Evolutionary conservation across 2,888 invertebrate species (phyloP).

Genomic region (Scaptomyza tumidula): DNA sequence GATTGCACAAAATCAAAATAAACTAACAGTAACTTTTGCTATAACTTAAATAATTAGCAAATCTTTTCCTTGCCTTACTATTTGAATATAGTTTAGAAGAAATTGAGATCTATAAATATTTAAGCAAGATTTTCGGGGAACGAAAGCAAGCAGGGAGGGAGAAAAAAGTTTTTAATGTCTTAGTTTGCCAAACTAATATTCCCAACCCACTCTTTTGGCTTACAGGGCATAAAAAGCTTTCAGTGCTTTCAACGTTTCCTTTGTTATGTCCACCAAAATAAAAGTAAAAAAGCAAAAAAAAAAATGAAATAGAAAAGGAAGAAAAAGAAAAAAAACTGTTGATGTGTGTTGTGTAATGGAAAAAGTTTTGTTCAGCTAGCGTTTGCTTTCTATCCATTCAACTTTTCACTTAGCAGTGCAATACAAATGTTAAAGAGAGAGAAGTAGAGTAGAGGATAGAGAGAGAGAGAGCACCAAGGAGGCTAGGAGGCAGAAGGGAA

Average conservation of each 20-base stretch:
- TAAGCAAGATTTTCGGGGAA: background rate
- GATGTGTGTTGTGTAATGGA: conserved; percentile 77
- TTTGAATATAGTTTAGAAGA: background rate
- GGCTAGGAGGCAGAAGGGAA: conserved; percentile 15
- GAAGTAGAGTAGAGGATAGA: background rate
- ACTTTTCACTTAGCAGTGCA: conserved; percentile 67
- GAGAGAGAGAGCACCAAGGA: conserved; percentile 2
- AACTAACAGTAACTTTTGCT: conserved; percentile 29
- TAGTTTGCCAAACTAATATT: conserved; percentile 44
- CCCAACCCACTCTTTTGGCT: conserved; percentile 36
- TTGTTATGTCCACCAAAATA: conserved; percentile 61
- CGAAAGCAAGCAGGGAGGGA: too few relatives aligned
- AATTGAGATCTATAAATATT: background rate
- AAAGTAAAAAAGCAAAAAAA: conserved; percentile 48
- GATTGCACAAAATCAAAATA: conserved; percentile 48
- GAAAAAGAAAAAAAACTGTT: conserved; percentile 64
- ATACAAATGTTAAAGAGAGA: conserved; percentile 11
- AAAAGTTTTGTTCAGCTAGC: conserved; percentile 76
- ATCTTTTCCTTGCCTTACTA: conserved; percentile 1
- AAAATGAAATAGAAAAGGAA: conserved; percentile 35
- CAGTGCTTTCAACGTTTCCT: conserved; percentile 73
- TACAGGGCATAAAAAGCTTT: conserved; percentile 72
- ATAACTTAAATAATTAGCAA: conserved; percentile 23
- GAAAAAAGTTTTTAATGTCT: background rate
- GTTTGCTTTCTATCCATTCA: conserved; percentile 73